Percentiles rank a stretch among this genome's conserved stretches.
Evolutionary conservation across 2,888 invertebrate genomes (phyloP).

Genomic region (Coremacera marginata): DNA sequence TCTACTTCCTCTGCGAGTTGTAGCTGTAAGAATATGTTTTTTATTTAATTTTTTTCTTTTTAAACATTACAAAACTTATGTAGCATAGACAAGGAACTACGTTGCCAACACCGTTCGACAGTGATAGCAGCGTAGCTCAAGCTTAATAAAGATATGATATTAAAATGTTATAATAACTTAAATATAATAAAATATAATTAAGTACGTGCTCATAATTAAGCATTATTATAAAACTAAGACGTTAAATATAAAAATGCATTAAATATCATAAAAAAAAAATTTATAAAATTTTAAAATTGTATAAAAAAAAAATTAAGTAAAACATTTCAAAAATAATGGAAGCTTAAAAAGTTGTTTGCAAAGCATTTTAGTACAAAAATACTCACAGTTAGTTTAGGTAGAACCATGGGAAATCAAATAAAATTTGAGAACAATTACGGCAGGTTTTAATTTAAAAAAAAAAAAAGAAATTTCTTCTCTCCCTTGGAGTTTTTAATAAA

Average conservation of each 20-base stretch:
- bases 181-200: slow-evolving; percentile 32
- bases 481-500: neutral
- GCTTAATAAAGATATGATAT: slow-evolving; percentile 40
- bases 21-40: slow-evolving; percentile 27
- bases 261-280: too few relatives aligned
- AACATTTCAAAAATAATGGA: slow-evolving; percentile 22
- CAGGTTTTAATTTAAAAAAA: too few relatives aligned
- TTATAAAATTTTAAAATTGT: neutral
- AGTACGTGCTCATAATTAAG: slow-evolving; percentile 22
- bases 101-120: slow-evolving; percentile 55
- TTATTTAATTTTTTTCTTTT: slow-evolving; percentile 22
- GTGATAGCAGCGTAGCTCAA: slow-evolving; percentile 54
- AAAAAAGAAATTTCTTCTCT: too few relatives aligned
- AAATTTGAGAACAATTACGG: too few relatives aligned
- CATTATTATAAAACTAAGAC: slow-evolving; percentile 2
- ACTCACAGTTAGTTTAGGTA: too few relatives aligned
- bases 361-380: too few relatives aligned
- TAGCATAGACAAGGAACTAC: neutral
- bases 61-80: slow-evolving; percentile 56
- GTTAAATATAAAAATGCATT: neutral
- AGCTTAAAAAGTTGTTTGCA: too few relatives aligned
- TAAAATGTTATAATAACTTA: slow-evolving; percentile 32
- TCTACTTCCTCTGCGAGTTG: slow-evolving; percentile 22
- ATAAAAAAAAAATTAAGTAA: slow-evolving; percentile 32
- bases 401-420: too few relatives aligned